A percentile compares a stretch with the other conserved stretches of the same genome.
These are phyloP conservation scores for Mylabris sibirica DNA, from an alignment of 2,888 invertebrate species.

Conservation along the genomic window DNA sequence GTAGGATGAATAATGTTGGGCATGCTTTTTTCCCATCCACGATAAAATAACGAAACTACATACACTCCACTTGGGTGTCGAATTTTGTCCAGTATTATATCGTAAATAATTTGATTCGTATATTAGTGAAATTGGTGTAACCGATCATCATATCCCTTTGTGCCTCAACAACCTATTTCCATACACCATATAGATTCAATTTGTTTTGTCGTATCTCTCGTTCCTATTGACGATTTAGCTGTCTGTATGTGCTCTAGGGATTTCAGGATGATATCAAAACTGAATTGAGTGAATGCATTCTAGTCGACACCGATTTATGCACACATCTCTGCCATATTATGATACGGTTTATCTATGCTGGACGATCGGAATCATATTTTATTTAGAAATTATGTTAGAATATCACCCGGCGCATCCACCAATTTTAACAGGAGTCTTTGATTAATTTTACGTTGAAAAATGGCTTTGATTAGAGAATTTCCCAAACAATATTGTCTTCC, in stretches of 20 bases:
- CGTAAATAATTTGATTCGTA: not conserved
- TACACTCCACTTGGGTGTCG: too few relatives aligned
- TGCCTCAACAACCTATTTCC: conserved; percentile 43
- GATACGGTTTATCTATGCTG: not conserved
- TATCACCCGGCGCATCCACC: conserved; percentile 1
- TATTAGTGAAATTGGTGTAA: not conserved
- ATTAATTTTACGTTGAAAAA: not conserved
- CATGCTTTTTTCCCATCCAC: not conserved
- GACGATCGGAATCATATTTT: not conserved
- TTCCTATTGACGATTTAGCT: conserved; percentile 48
- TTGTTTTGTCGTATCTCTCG: conserved; percentile 52
- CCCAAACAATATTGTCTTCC: conserved; percentile 25
- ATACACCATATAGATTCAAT: conserved; percentile 51
- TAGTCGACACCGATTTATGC: conserved; percentile 2
- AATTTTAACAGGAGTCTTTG: not conserved
- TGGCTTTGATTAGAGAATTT: conserved; percentile 19
- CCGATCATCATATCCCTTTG: conserved; percentile 34
- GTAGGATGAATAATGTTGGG: conserved; percentile 34
- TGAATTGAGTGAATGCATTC: conserved; percentile 7
- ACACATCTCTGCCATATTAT: not conserved
- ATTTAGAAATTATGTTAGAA: not conserved
- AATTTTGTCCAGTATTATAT: not conserved
- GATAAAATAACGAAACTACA: too few relatives aligned
- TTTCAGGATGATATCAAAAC: conserved; percentile 15
- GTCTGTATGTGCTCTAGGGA: conserved; percentile 39